phyloP scores from a whole-genome alignment of 2,888 invertebrate genomes.

The Augochlorella aurata region DNA sequence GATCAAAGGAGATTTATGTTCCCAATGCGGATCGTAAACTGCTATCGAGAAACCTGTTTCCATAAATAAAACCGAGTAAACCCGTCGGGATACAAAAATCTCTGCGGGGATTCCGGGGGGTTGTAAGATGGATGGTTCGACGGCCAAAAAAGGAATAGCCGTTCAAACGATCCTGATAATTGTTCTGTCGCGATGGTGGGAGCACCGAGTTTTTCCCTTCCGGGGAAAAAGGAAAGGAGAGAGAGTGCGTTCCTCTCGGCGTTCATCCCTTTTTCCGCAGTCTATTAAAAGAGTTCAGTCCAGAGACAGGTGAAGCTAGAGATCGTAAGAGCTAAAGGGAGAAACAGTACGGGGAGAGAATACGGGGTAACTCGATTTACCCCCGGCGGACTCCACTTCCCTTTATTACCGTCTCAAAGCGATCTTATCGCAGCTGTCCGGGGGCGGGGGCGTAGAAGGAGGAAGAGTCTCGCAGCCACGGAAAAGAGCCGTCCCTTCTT shows the following conservation, averaged over 20 bases:
- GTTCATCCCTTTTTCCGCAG: conserved; percentile 20
- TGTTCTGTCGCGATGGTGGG: conserved; percentile 17
- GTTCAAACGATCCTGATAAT: conserved; percentile 39
- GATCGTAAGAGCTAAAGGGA: conserved; percentile 39
- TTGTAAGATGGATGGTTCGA: not conserved
- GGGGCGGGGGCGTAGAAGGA: not conserved
- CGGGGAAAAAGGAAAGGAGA: not conserved
- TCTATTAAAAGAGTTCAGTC: conserved; percentile 37
- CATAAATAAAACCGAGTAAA: not conserved
- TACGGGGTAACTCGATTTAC: conserved; percentile 74
- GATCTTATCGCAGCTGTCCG: conserved; percentile 66
- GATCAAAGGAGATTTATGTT: not conserved
- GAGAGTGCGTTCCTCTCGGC: not conserved
- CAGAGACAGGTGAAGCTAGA: conserved; percentile 44
- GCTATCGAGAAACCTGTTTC: not conserved
- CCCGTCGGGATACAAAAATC: not conserved
- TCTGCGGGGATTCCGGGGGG: not conserved
- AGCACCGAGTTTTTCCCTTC: conserved; percentile 16
- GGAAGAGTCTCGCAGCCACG: conserved; percentile 25
- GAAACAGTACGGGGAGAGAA: conserved; percentile 35
- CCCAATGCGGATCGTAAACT: not conserved
- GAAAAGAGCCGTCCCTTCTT: conserved; percentile 31
- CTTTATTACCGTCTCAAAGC: conserved; percentile 76
- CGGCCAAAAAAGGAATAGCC: not conserved
- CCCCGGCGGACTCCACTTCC: conserved; percentile 67